Evolutionary conservation across 2,888 invertebrate genomes (phyloP).

Genomic region (Temnothorax ravouxi): DNA sequence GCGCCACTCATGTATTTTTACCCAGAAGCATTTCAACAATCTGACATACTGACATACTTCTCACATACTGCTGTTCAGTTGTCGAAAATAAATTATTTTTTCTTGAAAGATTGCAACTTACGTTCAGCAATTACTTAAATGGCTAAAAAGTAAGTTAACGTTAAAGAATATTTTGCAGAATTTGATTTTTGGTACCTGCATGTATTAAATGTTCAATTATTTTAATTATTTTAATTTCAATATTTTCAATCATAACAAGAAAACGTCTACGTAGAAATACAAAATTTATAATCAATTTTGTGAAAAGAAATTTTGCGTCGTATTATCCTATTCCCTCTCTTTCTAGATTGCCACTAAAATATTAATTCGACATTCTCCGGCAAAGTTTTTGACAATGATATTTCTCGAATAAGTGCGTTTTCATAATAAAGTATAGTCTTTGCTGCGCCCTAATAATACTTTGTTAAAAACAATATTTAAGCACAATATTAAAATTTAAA

Average conservation of each 20-base stretch:
- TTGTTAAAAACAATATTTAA: background rate
- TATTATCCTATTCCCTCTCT: background rate
- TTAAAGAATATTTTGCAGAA: background rate
- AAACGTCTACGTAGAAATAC: background rate
- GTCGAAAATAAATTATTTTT: background rate
- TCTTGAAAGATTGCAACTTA: background rate
- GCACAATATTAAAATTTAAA: background rate
- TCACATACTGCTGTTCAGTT: background rate
- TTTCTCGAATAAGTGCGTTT: background rate
- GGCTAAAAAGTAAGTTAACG: background rate
- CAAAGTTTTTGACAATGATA: background rate
- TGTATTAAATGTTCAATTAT: background rate
- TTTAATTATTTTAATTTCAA: background rate
- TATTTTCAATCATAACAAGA: background rate
- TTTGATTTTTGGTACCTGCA: background rate
- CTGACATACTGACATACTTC: background rate
- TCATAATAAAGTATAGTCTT: background rate
- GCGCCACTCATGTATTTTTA: slow-evolving; percentile 11
- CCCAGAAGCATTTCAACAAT: slow-evolving; percentile 16
- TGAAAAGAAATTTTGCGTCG: background rate
- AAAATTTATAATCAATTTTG: background rate
- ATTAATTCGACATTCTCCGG: background rate
- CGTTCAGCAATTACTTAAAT: slow-evolving; percentile 12
- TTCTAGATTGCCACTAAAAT: slow-evolving; percentile 14
- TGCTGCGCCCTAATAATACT: background rate